Conservation (phyloP, 2,797 vertebrate genomes). For the Rhynchonycteris naso region DNA sequence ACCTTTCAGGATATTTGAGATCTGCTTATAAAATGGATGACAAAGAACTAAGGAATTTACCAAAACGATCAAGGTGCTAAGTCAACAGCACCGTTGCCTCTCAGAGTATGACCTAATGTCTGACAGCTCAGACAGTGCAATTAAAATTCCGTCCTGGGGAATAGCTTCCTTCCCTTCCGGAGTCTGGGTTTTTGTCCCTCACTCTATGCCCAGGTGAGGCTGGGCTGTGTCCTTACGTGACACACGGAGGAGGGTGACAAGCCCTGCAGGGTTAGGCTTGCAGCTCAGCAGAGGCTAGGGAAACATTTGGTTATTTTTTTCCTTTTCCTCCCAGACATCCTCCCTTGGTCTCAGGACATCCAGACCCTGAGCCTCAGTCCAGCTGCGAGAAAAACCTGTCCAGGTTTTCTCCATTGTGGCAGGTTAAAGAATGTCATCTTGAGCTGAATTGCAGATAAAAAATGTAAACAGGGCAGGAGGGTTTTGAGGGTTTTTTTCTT, state of each 20-base stretch:
- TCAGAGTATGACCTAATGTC: slow-evolving; percentile 31
- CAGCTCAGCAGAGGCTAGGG: not conserved
- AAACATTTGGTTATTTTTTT: not conserved
- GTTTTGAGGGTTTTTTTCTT: not conserved
- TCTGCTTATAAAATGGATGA: not conserved
- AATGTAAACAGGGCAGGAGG: not conserved
- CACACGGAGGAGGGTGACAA: not conserved
- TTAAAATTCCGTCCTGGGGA: slow-evolving; percentile 43
- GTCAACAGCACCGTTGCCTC: not conserved
- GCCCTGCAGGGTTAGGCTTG: not conserved
- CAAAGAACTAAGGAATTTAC: not conserved
- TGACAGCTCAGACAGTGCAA: not conserved
- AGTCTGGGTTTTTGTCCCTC: not conserved
- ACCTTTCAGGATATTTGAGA: not conserved
- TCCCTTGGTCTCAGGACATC: slow-evolving; percentile 7
- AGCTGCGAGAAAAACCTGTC: not conserved
- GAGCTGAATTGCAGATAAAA: not conserved
- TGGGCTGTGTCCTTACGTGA: not conserved
- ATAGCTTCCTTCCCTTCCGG: not conserved
- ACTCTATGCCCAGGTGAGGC: not conserved
- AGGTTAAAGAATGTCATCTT: slow-evolving; percentile 24
- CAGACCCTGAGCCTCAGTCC: not conserved
- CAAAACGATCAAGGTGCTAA: not conserved
- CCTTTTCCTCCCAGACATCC: not conserved
- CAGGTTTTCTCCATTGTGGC: not conserved